phyloP scores from a whole-genome alignment of 2,888 invertebrate species.

The Apamea monoglypha region DNA sequence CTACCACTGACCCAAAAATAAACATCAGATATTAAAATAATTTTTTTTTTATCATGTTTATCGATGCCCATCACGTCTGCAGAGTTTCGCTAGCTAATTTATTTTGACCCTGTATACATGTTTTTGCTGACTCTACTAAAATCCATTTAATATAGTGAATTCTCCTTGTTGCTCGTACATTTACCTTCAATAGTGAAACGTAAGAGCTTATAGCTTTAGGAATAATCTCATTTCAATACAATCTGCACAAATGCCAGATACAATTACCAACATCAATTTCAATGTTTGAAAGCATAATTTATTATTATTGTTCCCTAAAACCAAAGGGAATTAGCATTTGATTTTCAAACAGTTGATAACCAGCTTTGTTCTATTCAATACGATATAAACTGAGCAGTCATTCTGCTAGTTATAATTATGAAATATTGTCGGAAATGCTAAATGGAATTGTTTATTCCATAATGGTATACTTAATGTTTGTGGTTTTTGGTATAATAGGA shows the following conservation, averaged over 20 bases:
- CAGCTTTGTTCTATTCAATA: constrained; percentile 11
- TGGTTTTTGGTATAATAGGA: neutral
- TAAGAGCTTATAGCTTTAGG: neutral
- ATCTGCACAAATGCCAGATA: constrained; percentile 2
- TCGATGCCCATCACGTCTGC: too few species aligned
- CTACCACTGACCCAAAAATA: too few species aligned
- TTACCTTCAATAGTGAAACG: neutral
- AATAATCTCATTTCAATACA: constrained; percentile 18
- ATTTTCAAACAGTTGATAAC: constrained; percentile 19
- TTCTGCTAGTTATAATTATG: constrained; percentile 13
- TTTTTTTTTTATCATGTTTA: too few species aligned
- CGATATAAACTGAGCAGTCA: neutral
- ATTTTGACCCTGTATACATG: too few species aligned
- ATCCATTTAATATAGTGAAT: too few species aligned
- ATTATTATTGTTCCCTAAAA: constrained; percentile 27
- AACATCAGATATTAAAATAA: too few species aligned
- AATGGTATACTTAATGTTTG: neutral
- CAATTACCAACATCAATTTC: constrained; percentile 29
- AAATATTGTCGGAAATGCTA: constrained; percentile 1
- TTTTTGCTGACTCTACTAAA: too few species aligned
- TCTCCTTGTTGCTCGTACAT: neutral
- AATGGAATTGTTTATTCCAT: neutral
- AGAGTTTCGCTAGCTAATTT: too few species aligned
- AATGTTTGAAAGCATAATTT: constrained; percentile 29
- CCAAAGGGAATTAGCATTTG: constrained; percentile 38